phyloP scores from a whole-genome alignment of 1,140 invertebrate genomes.

The Luehdorfia chinensis region DNA sequence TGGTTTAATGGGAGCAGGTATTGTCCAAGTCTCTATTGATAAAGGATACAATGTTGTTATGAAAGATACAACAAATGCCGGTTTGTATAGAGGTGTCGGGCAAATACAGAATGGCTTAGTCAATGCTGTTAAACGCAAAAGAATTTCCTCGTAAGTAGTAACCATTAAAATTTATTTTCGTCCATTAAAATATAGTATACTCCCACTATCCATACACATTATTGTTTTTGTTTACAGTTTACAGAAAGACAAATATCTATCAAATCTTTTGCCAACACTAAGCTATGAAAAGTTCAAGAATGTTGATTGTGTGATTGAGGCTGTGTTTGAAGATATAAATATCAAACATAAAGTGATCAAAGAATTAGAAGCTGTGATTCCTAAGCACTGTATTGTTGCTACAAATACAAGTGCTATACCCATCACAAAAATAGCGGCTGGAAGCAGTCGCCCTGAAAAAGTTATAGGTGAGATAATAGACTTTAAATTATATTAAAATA shows the following conservation, averaged over 20 bases:
- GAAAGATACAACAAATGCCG: conserved; percentile 92
- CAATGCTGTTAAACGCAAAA: conserved; percentile 89
- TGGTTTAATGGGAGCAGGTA: conserved; percentile 98
- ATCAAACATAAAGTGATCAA: conserved; percentile 98
- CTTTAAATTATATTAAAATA: conserved; percentile 2
- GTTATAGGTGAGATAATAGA: conserved; percentile 79
- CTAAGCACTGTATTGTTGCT: conserved; percentile 95
- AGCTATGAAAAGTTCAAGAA: conserved; percentile 92
- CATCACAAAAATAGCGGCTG: conserved; percentile 96
- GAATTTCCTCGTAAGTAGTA: conserved; percentile 79
- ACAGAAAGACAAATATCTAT: conserved; percentile 88
- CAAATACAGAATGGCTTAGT: conserved; percentile 93
- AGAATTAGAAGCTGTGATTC: conserved; percentile 93
- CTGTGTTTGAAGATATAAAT: conserved; percentile 98
- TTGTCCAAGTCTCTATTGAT: conserved; percentile 97
- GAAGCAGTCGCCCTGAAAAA: conserved; percentile 95
- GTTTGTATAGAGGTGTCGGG: conserved; percentile 90
- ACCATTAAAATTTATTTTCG: neutral
- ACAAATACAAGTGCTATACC: conserved; percentile 99
- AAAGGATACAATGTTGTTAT: conserved; percentile 94
- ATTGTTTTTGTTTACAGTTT: conserved; percentile 78
- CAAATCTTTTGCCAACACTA: conserved; percentile 89
- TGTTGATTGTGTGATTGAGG: conserved; percentile 97
- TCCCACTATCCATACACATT: neutral
- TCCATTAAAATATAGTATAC: neutral